phyloP scores from a whole-genome alignment of 2,113 vertebrate genomes.

The Anseranas semipalmata region DNA sequence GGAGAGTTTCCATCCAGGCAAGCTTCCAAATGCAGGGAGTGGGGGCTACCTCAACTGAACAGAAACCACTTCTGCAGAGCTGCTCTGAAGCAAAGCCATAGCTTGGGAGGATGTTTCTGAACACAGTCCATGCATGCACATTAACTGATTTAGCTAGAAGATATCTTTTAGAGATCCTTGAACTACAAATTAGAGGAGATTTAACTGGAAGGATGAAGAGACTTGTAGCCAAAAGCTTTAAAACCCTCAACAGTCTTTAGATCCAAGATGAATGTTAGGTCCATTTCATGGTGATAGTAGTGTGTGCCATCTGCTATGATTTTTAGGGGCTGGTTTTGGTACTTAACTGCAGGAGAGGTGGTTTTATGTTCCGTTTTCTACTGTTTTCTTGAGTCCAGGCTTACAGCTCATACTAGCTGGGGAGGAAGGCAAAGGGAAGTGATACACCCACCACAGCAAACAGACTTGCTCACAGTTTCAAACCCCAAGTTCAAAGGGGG shows the following conservation, averaged over 20 bases:
- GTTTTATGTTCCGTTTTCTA: neutral
- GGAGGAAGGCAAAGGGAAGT: neutral
- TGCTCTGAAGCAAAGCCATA: neutral
- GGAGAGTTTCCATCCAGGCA: neutral
- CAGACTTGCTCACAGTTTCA: neutral
- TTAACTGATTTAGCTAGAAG: neutral
- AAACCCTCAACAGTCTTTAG: neutral
- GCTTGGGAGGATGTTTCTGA: neutral
- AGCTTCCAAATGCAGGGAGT: neutral
- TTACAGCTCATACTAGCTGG: neutral
- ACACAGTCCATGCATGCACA: accelerated
- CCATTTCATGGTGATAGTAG: neutral
- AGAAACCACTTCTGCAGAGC: neutral
- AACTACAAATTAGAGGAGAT: neutral
- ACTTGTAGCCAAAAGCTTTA: neutral
- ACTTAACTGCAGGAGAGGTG: neutral
- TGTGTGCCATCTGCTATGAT: neutral
- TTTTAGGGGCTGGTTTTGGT: neutral
- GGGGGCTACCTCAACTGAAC: neutral
- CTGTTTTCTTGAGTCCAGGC: neutral
- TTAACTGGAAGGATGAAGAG: neutral
- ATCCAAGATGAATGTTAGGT: neutral
- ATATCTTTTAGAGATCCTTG: neutral
- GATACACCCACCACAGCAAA: neutral
- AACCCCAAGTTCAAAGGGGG: accelerated